A percentile compares a stretch with the other conserved stretches of the same genome.
phyloP scores from a whole-genome alignment of 1,140 invertebrate genomes.

The Cataglyphis hispanica region DNA sequence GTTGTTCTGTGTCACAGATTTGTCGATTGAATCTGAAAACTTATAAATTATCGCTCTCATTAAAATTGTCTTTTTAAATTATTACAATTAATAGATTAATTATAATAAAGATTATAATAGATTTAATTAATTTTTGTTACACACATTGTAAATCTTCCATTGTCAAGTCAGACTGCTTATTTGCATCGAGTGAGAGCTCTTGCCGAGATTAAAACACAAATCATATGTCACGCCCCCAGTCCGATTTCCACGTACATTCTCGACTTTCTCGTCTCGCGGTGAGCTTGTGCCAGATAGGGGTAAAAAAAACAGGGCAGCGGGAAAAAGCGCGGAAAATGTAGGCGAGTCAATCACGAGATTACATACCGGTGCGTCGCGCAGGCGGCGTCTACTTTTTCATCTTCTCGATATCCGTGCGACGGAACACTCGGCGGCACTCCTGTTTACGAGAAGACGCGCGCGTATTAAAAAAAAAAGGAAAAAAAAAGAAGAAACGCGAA shows the following conservation, averaged over 20 bases:
- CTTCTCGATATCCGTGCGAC: constrained; percentile 45
- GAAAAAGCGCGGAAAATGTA: constrained; percentile 53
- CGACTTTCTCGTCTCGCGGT: constrained; percentile 49
- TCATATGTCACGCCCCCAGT: constrained; percentile 43
- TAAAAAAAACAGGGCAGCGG: not conserved
- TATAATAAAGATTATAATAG: not conserved
- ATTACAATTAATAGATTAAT: not conserved
- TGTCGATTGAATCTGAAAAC: not conserved
- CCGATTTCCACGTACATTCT: constrained; percentile 48
- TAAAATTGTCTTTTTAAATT: not conserved
- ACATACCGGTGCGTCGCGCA: constrained; percentile 52
- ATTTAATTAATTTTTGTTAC: not conserved
- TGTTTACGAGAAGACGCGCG: constrained; percentile 64
- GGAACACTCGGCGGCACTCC: constrained; percentile 63
- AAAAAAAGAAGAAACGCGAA: constrained; percentile 73
- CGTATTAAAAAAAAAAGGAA: constrained; percentile 67
- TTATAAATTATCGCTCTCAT: too few relatives aligned
- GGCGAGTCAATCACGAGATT: constrained; percentile 62
- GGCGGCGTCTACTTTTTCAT: constrained; percentile 69
- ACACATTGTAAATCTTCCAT: not conserved
- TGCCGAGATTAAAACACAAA: constrained; percentile 45
- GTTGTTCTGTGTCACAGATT: not conserved
- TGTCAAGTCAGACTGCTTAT: not conserved
- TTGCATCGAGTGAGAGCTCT: constrained; percentile 4
- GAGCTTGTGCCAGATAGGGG: constrained; percentile 8